Conservation (phyloP, 2,797 vertebrate genomes). For the Argentina silus region DNA sequence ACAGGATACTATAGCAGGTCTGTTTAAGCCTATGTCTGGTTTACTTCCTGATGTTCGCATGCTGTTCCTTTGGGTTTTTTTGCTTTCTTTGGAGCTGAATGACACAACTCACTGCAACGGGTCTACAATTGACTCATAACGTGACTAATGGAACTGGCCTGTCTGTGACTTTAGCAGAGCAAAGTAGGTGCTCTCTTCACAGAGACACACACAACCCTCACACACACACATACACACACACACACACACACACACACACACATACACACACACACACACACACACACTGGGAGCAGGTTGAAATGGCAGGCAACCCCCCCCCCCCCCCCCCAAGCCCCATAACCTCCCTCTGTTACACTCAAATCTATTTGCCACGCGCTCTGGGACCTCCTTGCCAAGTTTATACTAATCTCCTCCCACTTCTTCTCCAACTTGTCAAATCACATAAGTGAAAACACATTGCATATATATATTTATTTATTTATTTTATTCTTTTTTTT, state of each 20-base stretch:
- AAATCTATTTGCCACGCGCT: conserved; percentile 66
- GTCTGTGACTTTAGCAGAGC: too few species aligned
- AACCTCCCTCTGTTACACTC: conserved; percentile 33
- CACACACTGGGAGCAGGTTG: conserved; percentile 33
- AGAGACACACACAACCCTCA: too few species aligned
- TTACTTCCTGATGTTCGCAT: too few species aligned
- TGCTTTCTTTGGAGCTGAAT: too few species aligned
- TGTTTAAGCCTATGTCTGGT: too few species aligned
- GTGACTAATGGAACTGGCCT: too few species aligned
- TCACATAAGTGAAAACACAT: conserved; percentile 63
- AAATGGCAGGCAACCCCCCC: conserved; percentile 26
- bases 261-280: background rate
- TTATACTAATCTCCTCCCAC: conserved; percentile 45
- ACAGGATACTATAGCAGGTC: too few species aligned
- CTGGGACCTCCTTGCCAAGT: conserved; percentile 40
- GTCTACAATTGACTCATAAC: too few species aligned
- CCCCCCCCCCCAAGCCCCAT: conserved; percentile 17
- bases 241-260: background rate
- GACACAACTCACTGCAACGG: too few species aligned
- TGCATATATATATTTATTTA: conserved; percentile 38
- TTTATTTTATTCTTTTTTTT: conserved; percentile 21
- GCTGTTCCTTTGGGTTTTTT: too few species aligned
- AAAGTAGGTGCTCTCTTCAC: too few species aligned
- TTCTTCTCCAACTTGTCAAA: conserved; percentile 55
- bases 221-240: too few species aligned